Conservation (phyloP, 2,888 invertebrate genomes). For the Noctua comes region DNA sequence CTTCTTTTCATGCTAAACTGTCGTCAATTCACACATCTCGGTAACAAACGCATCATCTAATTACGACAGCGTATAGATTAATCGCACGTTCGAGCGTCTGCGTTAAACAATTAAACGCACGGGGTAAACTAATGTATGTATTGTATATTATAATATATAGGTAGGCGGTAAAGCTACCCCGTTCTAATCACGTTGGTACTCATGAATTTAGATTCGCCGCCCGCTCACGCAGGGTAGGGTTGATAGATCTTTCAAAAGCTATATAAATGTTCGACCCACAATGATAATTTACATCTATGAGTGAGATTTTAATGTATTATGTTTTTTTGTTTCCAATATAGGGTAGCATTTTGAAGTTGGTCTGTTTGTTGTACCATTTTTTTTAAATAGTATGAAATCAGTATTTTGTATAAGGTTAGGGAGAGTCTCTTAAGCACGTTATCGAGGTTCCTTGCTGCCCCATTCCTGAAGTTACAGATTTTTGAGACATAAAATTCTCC, state of each 20-base stretch:
- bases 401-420: not conserved
- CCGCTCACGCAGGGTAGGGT: conserved; percentile 62
- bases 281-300: not conserved
- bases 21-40: not conserved
- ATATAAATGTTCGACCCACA: conserved; percentile 17
- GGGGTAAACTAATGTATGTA: conserved; percentile 78
- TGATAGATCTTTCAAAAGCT: conserved; percentile 53
- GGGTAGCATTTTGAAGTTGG: not conserved
- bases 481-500: not conserved
- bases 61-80: conserved; percentile 21
- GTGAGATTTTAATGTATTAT: not conserved
- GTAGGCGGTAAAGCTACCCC: conserved; percentile 70
- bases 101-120: conserved; percentile 78
- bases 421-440: not conserved
- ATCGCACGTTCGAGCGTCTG: conserved; percentile 38
- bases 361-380: not conserved
- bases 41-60: too few relatives aligned
- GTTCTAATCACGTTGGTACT: conserved; percentile 81
- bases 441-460: not conserved
- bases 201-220: conserved; percentile 81
- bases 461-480: not conserved
- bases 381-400: not conserved
- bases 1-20: not conserved
- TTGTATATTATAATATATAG: conserved; percentile 73
- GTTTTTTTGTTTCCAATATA: not conserved